Percentiles rank a stretch among this genome's conserved stretches.
Evolutionary conservation across 2,797 vertebrate genomes (phyloP).

Genomic region (Alauda arvensis): DNA sequence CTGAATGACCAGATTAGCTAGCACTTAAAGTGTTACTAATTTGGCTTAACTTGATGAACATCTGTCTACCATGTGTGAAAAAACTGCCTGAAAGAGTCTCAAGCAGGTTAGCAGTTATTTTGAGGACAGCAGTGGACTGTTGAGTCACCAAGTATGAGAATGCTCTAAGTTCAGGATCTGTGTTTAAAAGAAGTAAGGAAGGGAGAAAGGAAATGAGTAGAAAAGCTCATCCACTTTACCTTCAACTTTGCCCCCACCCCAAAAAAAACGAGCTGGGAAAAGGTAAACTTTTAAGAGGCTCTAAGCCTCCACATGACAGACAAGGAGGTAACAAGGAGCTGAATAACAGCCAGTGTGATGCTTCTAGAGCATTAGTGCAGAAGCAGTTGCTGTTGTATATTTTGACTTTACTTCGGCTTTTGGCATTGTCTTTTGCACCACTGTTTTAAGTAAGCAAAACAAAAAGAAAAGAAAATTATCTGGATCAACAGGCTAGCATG

Average conservation of each 20-base stretch:
- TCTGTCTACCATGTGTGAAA: not conserved
- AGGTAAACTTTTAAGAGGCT: not conserved
- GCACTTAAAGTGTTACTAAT: not conserved
- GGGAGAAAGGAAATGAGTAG: accelerated
- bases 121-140: not conserved
- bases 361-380: not conserved
- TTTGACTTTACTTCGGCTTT: not conserved
- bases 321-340: not conserved
- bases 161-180: accelerated
- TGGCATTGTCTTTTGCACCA: not conserved
- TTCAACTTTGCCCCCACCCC: not conserved
- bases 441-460: not conserved
- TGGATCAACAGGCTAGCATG: not conserved
- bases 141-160: not conserved
- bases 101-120: not conserved
- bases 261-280: not conserved
- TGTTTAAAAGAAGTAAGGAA: not conserved
- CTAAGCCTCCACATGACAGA: not conserved
- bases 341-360: not conserved
- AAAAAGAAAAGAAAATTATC: not conserved
- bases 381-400: not conserved
- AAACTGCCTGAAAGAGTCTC: not conserved
- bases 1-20: not conserved
- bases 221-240: not conserved
- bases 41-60: not conserved